Evolutionary conservation across 2,113 vertebrate species (phyloP).

Genomic region (Ardeotis arabs): DNA sequence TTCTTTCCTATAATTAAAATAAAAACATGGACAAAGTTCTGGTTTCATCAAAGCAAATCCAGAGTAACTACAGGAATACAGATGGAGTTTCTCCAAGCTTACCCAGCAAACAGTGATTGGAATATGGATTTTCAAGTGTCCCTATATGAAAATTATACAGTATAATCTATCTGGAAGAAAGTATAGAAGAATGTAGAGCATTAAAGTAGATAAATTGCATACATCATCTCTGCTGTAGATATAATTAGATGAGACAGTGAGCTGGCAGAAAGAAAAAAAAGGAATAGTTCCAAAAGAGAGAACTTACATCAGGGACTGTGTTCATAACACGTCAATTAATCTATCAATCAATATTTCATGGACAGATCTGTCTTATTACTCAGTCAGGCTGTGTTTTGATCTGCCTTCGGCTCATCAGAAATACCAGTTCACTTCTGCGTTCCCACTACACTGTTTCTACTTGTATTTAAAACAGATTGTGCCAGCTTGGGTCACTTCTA

Average conservation of each 20-base stretch:
- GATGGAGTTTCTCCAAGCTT: background rate
- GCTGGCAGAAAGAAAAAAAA: background rate
- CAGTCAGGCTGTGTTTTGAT: background rate
- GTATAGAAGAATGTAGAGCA: background rate
- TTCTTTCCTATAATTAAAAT: background rate
- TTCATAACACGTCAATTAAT: background rate
- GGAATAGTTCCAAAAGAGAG: background rate
- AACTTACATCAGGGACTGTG: background rate
- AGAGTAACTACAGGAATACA: background rate
- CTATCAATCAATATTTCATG: background rate
- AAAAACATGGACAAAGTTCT: background rate
- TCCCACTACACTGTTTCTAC: background rate
- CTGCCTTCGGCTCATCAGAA: background rate
- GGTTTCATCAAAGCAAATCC: background rate
- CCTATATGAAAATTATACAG: background rate
- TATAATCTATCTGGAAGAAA: background rate
- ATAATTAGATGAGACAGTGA: background rate
- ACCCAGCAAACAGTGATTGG: background rate
- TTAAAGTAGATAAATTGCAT: background rate
- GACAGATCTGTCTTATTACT: background rate
- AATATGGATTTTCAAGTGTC: background rate
- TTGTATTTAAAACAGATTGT: background rate
- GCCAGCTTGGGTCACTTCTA: background rate
- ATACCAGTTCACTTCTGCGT: background rate
- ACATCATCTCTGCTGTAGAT: background rate